Evolutionary conservation across 2,888 invertebrate genomes (phyloP), one percentile per base, ranked within the genome.

Genomic region (Diloba caeruleocephala): DNA sequence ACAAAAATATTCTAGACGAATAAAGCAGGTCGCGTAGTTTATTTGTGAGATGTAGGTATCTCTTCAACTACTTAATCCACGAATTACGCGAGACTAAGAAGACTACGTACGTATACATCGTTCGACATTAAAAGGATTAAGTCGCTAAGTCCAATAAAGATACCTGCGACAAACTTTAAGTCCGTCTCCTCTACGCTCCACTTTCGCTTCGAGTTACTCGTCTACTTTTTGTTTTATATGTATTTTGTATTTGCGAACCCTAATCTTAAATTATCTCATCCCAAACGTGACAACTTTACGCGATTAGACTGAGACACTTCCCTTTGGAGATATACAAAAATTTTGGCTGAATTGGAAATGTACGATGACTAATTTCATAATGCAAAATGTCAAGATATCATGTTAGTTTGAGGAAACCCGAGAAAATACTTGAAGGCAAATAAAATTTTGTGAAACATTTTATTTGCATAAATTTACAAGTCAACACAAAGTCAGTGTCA

Each of bases 241-340:
- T 79, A 76, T 79, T 78, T 74, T 67, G 76, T 79, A 78, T 81
- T 82, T 77, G 68, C 74, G 64, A 72, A 63, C 60, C 72, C 78
- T 78, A 79, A 81, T 80, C 80, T 78, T 75, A 71, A 76, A 81
- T 83, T 78, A 78, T 81, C 76, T 78, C 67, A 68, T 59, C 74
- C 67, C 52, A 71, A 74, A 81, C 81, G 83, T 82, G 82, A 81
- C 77, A 77, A 69, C 66, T 76, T 76, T 79, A 76, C 73, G 50
- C 26, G 68, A 76, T 68, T 56, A 67, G 67, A 26, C 26, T 44
- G 42, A 56, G 62, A 54, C 37, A 68, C 59, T 68, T 66, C 46
- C 41, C 32, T 21, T 17, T 38, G 7, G 7, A 23, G 15, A 19
- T 14, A 14, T 31, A n/a, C n/a, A n/a, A n/a, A 15, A 49, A 33